Evolutionary conservation across 2,888 invertebrate species (phyloP), one percentile per base, ranked within the genome.

Genomic region (Seira ritae): DNA sequence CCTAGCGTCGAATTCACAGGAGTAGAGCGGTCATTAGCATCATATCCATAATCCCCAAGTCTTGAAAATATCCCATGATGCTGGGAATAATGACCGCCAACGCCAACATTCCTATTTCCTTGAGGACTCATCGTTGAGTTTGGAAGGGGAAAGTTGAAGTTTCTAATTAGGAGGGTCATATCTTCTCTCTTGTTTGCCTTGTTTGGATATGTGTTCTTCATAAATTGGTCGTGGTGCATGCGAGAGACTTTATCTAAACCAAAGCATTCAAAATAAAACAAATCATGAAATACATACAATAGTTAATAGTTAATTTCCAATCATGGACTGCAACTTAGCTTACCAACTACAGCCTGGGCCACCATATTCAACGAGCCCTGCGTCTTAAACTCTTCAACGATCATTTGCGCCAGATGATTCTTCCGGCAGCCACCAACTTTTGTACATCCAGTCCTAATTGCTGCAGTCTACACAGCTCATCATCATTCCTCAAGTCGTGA

Each of bases 401-500:
- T 94, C 91, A 95, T 94, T 89, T 95, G 94, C 0, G 95, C 94
- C 1, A 96, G 93, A 89, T 95, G 94, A 96, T 91, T 17, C 90
- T 90, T 93, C 94, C 86, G 8, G 74, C 93, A 90, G 94, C 93
- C 88, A 93, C 92, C 23, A 96, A 91, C 87, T 93, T 94, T 84
- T 94, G 93, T 0, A 94, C 92, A 89, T 96, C 94, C 6, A 97
- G 91, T 0, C 96, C 96, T 42, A 97, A 91, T 86, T 95, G 94
- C 1, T 94, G 93, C 0, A 97, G 91, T 87, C 97, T 91, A 73
- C 95, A 90, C 83, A 96, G 90, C 91, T 98, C 97, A 90, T 96
- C 96, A 90, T 96, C 96, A 90, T 97, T 97, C 72, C 93, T 92
- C 60, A 97, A 92, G 89, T 96, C 95, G 90, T 97, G 97, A 90